Evolutionary conservation across 2,797 vertebrate genomes (phyloP), one percentile per base, ranked within the genome.

Genomic region (Scleropages formosus): DNA sequence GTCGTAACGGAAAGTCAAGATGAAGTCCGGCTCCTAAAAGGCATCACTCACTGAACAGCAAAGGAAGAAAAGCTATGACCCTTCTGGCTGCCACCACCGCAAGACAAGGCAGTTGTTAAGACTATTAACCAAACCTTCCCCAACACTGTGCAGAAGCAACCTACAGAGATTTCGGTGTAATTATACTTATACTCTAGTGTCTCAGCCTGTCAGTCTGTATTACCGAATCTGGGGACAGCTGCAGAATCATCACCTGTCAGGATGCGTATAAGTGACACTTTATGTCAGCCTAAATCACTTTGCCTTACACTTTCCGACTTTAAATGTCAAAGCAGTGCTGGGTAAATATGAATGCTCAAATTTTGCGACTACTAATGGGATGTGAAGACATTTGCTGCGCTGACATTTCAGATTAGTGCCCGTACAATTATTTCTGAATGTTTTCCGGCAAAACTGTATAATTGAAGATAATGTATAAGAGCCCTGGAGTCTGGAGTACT

Each of bases 391-490:
- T 90, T 88, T 90, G 88, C 85, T 84, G 87, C 76, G 83, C 84
- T 92, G 89, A 90, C 88, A 91, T 91, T 92, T 91, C 83, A 88
- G 85, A 90, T 91, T 84, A 85, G 85, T 77, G 82, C 83, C 84
- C 84, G 82, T 89, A 77, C 72, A 79, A 82, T 83, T 81, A 83
- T 68, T 64, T 76, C 72, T 67, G 77, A 87, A 86, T 89, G 85
- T 87, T 86, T 89, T 86, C 81, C 75, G 87, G 83, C 79, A 79
- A 87, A 86, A 81, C 80, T 84, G 82, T 86, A 85, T 86, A 90
- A 89, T 79, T 76, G 63, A 73, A 82, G 83, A 82, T 86, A 90
- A 91, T 90, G 86, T 82, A 81, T 84, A 75, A 63, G 80, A 84
- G 79, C 77, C 86, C 82, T 31, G 79, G 62, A 78, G 86, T 80